Percentiles rank a stretch among this genome's conserved stretches.
phyloP scores from a whole-genome alignment of 92 coral and sea anemone species.

The Heliopora coerulea region DNA sequence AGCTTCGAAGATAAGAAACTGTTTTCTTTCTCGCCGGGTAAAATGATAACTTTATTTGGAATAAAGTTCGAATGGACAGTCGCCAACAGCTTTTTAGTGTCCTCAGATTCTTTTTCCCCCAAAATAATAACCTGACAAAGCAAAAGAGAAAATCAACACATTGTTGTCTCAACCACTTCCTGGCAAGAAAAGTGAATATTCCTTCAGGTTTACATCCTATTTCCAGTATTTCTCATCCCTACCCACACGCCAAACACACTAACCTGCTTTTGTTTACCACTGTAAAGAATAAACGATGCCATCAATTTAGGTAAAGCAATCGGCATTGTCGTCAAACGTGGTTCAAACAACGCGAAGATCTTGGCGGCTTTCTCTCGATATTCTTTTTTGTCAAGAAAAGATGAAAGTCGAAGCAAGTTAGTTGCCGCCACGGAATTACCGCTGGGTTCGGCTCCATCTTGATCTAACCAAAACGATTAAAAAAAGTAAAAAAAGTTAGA shows the following conservation, averaged over 20 bases:
- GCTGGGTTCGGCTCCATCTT: slow-evolving; percentile 99
- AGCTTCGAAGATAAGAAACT: slow-evolving; percentile 78
- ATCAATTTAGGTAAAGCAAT: slow-evolving; percentile 85
- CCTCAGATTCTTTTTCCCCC: slow-evolving; percentile 82
- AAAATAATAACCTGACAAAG: slow-evolving; percentile 73
- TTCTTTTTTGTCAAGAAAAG: slow-evolving; percentile 66
- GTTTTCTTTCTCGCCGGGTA: slow-evolving; percentile 69
- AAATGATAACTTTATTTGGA: slow-evolving; percentile 86
- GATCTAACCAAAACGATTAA: too few relatives aligned
- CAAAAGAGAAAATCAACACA: not conserved
- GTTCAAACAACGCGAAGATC: slow-evolving; percentile 71
- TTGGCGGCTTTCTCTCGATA: slow-evolving; percentile 70
- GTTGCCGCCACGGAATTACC: slow-evolving; percentile 80
- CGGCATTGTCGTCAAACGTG: slow-evolving; percentile 78
- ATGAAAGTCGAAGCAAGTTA: slow-evolving; percentile 69
- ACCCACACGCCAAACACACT: too few relatives aligned
- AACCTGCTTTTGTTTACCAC: slow-evolving; percentile 76
- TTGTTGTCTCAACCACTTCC: not conserved
- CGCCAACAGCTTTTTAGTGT: slow-evolving; percentile 73
- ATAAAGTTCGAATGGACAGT: slow-evolving; percentile 74
- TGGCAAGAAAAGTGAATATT: too few relatives aligned
- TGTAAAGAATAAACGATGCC: slow-evolving; percentile 66
- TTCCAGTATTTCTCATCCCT: too few relatives aligned
- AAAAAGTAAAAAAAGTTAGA: too few relatives aligned
- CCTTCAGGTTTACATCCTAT: too few relatives aligned